A percentile compares a stretch with the other conserved stretches of the same genome.
Conservation (phyloP, 2,113 vertebrate genomes). For the Raja brachyura region DNA sequence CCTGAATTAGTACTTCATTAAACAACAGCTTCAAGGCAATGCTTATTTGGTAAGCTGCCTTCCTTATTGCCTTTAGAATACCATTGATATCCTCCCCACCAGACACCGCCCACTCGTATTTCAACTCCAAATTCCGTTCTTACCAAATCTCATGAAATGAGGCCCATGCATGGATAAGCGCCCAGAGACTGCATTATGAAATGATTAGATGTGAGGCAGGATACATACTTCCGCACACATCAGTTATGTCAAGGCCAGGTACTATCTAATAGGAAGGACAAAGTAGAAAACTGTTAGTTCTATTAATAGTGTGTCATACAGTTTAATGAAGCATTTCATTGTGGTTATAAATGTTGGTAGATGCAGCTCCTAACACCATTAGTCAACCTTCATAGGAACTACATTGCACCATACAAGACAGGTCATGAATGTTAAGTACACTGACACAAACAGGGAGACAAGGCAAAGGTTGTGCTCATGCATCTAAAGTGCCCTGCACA, state of each 20-base stretch:
- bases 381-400: not conserved
- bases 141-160: not conserved
- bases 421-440: not conserved
- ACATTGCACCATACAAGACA: too few species aligned
- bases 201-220: not conserved
- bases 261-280: not conserved
- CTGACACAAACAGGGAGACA: not conserved
- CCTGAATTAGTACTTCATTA: not conserved
- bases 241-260: not conserved
- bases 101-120: too few species aligned
- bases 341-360: not conserved
- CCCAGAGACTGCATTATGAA: too few species aligned
- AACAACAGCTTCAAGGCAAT: too few species aligned
- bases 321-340: not conserved
- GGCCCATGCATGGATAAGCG: not conserved
- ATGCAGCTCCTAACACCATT: not conserved
- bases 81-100: not conserved
- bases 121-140: too few species aligned
- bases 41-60: not conserved
- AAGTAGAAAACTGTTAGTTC: not conserved
- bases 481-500: not conserved
- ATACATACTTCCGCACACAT: not conserved
- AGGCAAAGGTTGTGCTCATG: not conserved
- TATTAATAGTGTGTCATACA: not conserved
- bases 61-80: not conserved